Evolutionary conservation across 2,113 vertebrate genomes (phyloP), one percentile per base, ranked within the genome.

Genomic region (Lycaon pictus): DNA sequence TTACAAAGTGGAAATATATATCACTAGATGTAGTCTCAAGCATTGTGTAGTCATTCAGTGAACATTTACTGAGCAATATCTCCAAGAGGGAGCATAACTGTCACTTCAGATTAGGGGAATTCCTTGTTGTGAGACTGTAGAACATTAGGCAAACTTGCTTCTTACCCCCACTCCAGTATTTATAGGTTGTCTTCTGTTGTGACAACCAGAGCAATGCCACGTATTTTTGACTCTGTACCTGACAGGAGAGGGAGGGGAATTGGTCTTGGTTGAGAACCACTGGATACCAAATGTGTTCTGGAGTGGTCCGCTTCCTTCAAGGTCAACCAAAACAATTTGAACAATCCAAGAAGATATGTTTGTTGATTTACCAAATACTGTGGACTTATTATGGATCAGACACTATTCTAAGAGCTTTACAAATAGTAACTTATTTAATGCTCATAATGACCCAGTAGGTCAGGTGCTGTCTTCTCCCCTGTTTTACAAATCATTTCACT

Each of bases 321-420:
- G 20, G 10, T 1, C 63, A 76, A 65, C 20, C 16, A 43, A 76
- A 86, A 55, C 48, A 48, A 88, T 74, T 72, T 80, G 69, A 84
- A 79, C 32, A 55, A 58, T 72, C 32, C 91, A 65, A 71, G 58
- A 63, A 27, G 13, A 43, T 17, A 16, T 51, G 48, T 76, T 72
- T 63, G 32, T 37, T 86, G 90, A 92, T 63, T 85, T 94, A 81
- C 29, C 86, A 95, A 81, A 65, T 19, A 81, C 32, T 63, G 2
- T 58, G 10, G 5, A 27, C 56, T 55, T 81, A 58, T 15, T 55
- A 8, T 80, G 23, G 10, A 37, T 11, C 48, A 16, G 15, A 17
- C 19, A 5, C 17, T 67, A 2, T 82, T 79, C 35, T 48, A 79
- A 82, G 60, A 48, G 67, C 51, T 79, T 90, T 29, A 4, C 11